A percentile compares a stretch with the other conserved stretches of the same genome.
Conservation (phyloP, 2,888 invertebrate species). For the Ellobium chinense region DNA sequence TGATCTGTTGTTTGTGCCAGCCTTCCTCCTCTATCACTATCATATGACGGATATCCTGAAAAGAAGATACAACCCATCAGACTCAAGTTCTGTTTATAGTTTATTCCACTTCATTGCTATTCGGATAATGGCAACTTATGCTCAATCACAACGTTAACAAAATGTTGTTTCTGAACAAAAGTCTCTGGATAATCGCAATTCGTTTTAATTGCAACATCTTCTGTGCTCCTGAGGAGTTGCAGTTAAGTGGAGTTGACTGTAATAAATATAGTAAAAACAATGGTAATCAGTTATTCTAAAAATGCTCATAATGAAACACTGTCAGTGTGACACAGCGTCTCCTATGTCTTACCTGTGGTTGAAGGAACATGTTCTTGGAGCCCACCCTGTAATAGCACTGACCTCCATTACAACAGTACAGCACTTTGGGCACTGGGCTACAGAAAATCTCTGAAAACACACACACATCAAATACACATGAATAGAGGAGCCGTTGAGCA, state of each 20-base stretch:
- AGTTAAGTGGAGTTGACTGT: background rate
- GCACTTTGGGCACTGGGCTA: conserved; percentile 10
- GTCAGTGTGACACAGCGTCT: too few relatives aligned
- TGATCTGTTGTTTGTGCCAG: conserved; percentile 50
- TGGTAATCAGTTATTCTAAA: too few relatives aligned
- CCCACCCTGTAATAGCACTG: conserved; percentile 19
- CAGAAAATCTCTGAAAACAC: conserved; percentile 8
- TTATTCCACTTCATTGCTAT: too few relatives aligned
- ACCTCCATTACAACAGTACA: conserved; percentile 17
- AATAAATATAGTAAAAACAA: too few relatives aligned
- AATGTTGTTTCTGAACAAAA: too few relatives aligned
- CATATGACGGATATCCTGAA: conserved; percentile 60
- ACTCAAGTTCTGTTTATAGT: too few relatives aligned
- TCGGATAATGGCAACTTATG: too few relatives aligned
- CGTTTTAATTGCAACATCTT: background rate
- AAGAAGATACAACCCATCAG: too few relatives aligned
- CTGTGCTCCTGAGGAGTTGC: background rate
- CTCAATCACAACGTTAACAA: too few relatives aligned
- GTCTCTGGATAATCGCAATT: background rate
- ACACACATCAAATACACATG: too few relatives aligned
- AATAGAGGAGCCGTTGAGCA: background rate
- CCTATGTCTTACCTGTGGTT: background rate
- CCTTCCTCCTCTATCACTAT: conserved; percentile 58
- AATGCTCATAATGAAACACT: too few relatives aligned
- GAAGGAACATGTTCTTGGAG: background rate